phyloP scores from a whole-genome alignment of 2,797 vertebrate genomes.

The Enteromius fasciolatus region DNA sequence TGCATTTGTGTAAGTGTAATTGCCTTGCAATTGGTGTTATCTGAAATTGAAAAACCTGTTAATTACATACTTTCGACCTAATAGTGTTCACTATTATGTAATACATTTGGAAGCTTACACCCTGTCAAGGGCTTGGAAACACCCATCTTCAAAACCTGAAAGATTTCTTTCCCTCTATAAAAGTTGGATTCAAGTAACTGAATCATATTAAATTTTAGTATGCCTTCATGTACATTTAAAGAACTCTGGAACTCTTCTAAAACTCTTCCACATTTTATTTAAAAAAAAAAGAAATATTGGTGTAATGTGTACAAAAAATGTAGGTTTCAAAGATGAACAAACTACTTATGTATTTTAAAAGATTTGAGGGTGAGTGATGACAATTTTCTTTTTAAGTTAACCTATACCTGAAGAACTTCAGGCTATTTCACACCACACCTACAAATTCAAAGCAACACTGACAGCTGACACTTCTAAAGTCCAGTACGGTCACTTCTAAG shows the following conservation, averaged over 20 bases:
- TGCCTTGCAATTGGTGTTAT: neutral
- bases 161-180: neutral
- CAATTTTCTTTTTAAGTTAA: neutral
- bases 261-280: neutral
- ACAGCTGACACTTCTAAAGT: neutral
- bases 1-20: too few relatives aligned
- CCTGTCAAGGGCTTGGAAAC: conserved; percentile 1
- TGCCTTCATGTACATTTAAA: neutral
- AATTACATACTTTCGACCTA: neutral
- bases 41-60: neutral
- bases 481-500: neutral
- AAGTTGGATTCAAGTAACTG: neutral
- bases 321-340: conserved; percentile 8
- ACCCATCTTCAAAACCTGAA: neutral
- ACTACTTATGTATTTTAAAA: neutral
- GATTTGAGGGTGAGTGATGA: neutral
- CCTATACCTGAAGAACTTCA: neutral
- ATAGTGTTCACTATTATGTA: neutral
- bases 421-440: neutral
- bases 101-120: neutral
- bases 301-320: neutral
- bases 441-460: neutral
- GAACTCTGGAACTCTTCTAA: neutral
- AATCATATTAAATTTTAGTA: neutral
- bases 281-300: neutral